Base-by-base conservation (phyloP, 2,888 invertebrate genomes). In the Byasa hedistus region DNA sequence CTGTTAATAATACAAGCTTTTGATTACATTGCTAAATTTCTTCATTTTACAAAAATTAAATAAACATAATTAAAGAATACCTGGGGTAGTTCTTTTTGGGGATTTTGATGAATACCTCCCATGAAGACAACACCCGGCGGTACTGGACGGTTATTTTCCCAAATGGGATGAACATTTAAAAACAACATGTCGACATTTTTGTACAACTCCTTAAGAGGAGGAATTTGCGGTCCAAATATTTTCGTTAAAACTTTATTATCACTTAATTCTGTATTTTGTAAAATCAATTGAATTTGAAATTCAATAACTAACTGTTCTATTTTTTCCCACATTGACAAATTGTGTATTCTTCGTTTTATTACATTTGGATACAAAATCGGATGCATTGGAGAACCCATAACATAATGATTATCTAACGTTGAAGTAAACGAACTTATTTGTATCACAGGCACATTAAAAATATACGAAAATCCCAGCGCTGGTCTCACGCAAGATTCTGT, bases 41-140 rank as follows among this genome's bases (percentile, higher is more conserved):
- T n/a, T n/a, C n/a, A n/a, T n/a, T 52, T 4, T 44, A 44, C 2
- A 10, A 44, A 17, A 48, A 48, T n/a, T n/a, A 19, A 51, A n/a
- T 0, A 4, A 51, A 51, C 5, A 19, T 2, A n/a, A 51, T 51
- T 19, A n/a, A 51, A n/a, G 19, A 51, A 1, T 44, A 21, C 85
- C 74, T 79, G 72, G 12, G 83, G 82, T 52, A 88, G 70, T 15
- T 77, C 71, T 64, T 81, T 75, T 15, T 74, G 67, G 27, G 77
- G 74, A 32, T 73, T 76, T 19, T 82, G 71, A 68, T 86, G 85
- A 57, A 82, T 65, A 3, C 85, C 85, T 44, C 86, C 85, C 59
- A 86, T 77, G 61, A 79, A 79, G 10, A 87, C 68, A n/a, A 84
- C 71, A 57, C 75, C 78, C 0, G 86, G 84, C 5, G 84, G 76